phyloP scores from a whole-genome alignment of 1,140 invertebrate species.

The Nautilus pompilius region DNA sequence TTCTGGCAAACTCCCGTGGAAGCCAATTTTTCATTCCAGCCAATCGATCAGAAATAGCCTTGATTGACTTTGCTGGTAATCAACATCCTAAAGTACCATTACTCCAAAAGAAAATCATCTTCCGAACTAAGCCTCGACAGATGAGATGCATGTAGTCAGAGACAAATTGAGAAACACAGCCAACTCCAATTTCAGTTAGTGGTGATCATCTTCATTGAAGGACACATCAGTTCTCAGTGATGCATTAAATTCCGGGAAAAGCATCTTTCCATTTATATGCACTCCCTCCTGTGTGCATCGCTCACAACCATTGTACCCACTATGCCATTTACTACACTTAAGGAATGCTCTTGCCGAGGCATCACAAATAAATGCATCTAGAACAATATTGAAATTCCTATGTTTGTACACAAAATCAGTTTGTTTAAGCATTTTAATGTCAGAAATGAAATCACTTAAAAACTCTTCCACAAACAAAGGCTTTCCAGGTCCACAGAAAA shows the following conservation, averaged over 20 bases:
- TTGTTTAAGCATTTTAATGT: conserved; percentile 9
- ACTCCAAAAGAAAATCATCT: conserved; percentile 40
- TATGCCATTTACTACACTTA: conserved; percentile 41
- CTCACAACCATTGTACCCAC: conserved; percentile 28
- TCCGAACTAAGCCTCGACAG: conserved; percentile 51
- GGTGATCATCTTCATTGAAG: conserved; percentile 28
- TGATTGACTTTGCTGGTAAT: conserved; percentile 4
- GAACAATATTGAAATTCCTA: conserved; percentile 14
- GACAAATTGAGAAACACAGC: conserved; percentile 43
- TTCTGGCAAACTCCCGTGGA: conserved; percentile 52
- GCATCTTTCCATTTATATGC: conserved; percentile 18
- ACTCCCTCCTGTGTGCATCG: conserved; percentile 18
- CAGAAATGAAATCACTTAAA: conserved; percentile 32
- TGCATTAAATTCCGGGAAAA: conserved; percentile 21
- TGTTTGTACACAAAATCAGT: conserved; percentile 12
- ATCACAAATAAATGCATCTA: conserved; percentile 47
- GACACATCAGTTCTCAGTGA: conserved; percentile 20
- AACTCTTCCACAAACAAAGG: conserved; percentile 24
- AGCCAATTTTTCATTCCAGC: conserved; percentile 12
- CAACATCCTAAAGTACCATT: too few species aligned
- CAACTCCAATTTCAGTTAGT: conserved; percentile 30
- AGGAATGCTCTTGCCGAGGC: conserved; percentile 52
- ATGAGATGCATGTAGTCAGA: conserved; percentile 55
- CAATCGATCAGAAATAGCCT: conserved; percentile 16
- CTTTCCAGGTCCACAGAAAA: conserved; percentile 35